phyloP scores from a whole-genome alignment of 1,140 invertebrate species.

The Eueides isabella region DNA sequence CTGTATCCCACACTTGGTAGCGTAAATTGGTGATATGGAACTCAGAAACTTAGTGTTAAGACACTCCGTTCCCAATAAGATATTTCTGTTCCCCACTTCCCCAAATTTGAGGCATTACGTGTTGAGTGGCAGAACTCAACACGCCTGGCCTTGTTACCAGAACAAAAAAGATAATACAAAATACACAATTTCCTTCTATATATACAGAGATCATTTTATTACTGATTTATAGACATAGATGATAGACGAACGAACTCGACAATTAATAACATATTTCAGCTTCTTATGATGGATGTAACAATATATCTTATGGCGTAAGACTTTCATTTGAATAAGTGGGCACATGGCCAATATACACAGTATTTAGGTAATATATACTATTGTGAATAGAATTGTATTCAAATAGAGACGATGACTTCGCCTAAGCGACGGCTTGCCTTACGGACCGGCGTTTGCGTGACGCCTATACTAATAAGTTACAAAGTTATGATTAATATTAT shows the following conservation, averaged over 20 bases:
- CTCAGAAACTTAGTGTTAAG: too few relatives aligned
- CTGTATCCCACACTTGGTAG: too few relatives aligned
- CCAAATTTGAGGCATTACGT: too few relatives aligned
- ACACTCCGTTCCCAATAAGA: too few relatives aligned
- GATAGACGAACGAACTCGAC: background rate
- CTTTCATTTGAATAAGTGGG: constrained; percentile 27
- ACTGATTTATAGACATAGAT: background rate
- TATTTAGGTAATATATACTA: constrained; percentile 27
- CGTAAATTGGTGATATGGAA: too few relatives aligned
- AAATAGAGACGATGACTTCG: constrained; percentile 14
- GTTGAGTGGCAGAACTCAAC: too few relatives aligned
- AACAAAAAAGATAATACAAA: too few relatives aligned
- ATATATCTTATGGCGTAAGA: constrained; percentile 17
- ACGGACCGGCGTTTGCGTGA: constrained; percentile 2
- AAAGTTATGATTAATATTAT: too few relatives aligned
- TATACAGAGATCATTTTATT: background rate
- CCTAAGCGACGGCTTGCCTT: background rate
- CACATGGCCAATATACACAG: constrained; percentile 26
- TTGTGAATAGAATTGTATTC: constrained; percentile 28
- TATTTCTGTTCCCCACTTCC: too few relatives aligned
- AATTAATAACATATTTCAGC: constrained; percentile 15
- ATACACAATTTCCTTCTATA: too few relatives aligned
- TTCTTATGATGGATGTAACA: constrained; percentile 21
- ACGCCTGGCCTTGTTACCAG: too few relatives aligned
- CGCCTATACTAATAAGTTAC: background rate